phyloP scores from a whole-genome alignment of 2,888 invertebrate species.

The Andricus quercusramuli region DNA sequence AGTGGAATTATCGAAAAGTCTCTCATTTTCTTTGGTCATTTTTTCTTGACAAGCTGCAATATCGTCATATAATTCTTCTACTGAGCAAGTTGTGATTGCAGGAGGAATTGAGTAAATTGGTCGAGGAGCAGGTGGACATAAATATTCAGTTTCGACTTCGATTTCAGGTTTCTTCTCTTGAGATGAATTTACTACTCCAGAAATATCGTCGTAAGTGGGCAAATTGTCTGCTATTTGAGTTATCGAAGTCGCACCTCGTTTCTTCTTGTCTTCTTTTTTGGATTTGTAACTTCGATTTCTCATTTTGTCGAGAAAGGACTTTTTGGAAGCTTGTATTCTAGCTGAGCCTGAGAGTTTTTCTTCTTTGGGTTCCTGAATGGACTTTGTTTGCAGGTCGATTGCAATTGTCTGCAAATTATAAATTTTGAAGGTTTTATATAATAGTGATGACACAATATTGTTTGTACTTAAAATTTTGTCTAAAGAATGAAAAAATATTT shows the following conservation, averaged over 20 bases:
- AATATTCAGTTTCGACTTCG: conserved; percentile 63
- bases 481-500: no score
- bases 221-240: conserved; percentile 46
- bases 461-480: no score
- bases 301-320: conserved; percentile 69
- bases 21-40: conserved; percentile 43
- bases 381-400: background rate
- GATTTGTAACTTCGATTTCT: conserved; percentile 61
- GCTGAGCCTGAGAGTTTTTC: conserved; percentile 11
- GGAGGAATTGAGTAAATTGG: conserved; percentile 65
- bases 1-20: conserved; percentile 11
- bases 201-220: conserved; percentile 66
- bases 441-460: no score
- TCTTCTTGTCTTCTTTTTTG: conserved; percentile 39
- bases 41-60: conserved; percentile 59
- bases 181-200: conserved; percentile 41
- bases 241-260: conserved; percentile 31
- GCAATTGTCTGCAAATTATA: conserved; percentile 18
- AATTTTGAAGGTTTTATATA: no score
- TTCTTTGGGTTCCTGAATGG: background rate
- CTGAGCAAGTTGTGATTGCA: conserved; percentile 36
- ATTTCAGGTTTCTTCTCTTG: conserved; percentile 43
- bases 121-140: conserved; percentile 69
- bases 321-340: conserved; percentile 56
- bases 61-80: conserved; percentile 71